Evolutionary conservation across 2,888 invertebrate genomes (phyloP), one percentile per base, ranked within the genome.

Genomic region (Nomada flava): DNA sequence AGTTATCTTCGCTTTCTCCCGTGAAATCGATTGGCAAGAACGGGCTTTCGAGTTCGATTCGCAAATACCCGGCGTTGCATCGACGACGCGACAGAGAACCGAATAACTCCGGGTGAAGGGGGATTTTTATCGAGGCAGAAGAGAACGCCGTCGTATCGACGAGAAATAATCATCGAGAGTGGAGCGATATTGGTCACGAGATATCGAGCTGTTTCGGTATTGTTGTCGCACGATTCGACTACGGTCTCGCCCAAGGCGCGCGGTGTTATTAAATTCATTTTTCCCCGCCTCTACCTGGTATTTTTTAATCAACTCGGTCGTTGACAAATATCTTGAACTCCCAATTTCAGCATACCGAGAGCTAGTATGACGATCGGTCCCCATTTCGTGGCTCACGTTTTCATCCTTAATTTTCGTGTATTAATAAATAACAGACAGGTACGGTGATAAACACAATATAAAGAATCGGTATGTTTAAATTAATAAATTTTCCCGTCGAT

Each of bases 141-240:
- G 60, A 20, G 23, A 53, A 26, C 20, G 10, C 4, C 23, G 69
- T 59, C 57, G 55, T 57, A 63, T 53, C 63, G 69, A 69, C 77
- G 55, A 79, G 53, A 52, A 77, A 67, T 77, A 79, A 79, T 79
- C 78, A 79, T 47, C 69, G 79, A 59, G 47, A 76, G 63, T 59
- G 77, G 72, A 20, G 20, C 72, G 68, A 68, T 67, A 42, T 68
- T 57, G 79, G 68, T 75, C 63, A 67, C 62, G 64, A 47, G 47
- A 26, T 79, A 78, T 63, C 68, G 73, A 67, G 10, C 69, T 64
- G 55, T 75, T 75, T 69, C 52, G 57, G 67, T 68, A 79, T 82
- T 82, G 79, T 82, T 67, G 79, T 68, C 77, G 55, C 63, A 29
- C 44, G 69, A 59, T 72, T 72, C 78, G 23, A 60, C 64, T 53